Evolutionary conservation across 2,888 invertebrate species (phyloP), one percentile per base, ranked within the genome.

Genomic region (Bellardia pandia): DNA sequence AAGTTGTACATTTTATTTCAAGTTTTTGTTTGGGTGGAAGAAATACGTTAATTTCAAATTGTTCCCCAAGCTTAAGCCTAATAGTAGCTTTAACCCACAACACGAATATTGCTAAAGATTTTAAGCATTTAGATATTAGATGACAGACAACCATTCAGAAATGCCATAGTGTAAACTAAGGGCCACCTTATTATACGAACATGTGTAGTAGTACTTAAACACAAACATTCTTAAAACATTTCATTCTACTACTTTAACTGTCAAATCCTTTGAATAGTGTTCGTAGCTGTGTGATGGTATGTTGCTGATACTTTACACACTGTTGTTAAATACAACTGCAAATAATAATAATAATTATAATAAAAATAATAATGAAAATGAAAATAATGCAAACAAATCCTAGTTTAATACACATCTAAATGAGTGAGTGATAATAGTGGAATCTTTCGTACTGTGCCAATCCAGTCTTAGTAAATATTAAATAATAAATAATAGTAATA

Each of bases 281-380:
- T 42, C n/a, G 30, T 68, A 14, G 16, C 2, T 60, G 48, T 37
- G 40, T 66, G 68, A 66, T 77, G 58, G n/a, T 8, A 33, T 53
- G 33, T 62, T 79, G 33, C 56, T 16, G 45, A 68, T 79, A 53
- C 68, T 23, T 74, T 51, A 53, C 78, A 74, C 37, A 42, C 51
- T 75, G 23, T 16, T 60, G 74, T 53, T 74, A 60, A 68, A 51
- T 42, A 69, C 51, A 69, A 68, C 42, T 14, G 66, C 58, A 74
- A 68, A 69, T 76, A 71, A 71, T 56, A 69, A 82, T 76, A 42
- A 83, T 53, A 62, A 83, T 60, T 56, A 71, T 69, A 56, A 69
- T 64, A 33, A 45, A 8, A 64, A 23, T 66, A 45, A 56, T 40
- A 74, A 51, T 13, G 11, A 80, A 33, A 51, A 62, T 45, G 48